Conservation (phyloP, 1,140 invertebrate species). For the Drosophila malerkotliana region DNA sequence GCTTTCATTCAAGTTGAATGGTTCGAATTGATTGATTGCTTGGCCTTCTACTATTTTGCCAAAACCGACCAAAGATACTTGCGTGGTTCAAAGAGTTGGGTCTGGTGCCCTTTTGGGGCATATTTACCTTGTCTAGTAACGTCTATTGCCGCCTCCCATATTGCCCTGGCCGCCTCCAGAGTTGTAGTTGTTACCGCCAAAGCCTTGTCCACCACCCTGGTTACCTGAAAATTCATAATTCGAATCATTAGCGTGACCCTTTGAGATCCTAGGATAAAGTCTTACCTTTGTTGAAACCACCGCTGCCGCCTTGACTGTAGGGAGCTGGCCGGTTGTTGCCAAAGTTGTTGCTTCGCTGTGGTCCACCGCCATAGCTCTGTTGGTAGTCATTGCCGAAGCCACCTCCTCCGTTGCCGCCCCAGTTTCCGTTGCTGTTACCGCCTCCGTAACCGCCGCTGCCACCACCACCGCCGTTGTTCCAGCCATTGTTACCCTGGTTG, state of each 20-base stretch:
- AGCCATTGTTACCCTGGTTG: slow-evolving; percentile 69
- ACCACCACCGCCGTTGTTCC: slow-evolving; percentile 83
- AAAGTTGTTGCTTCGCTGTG: slow-evolving; percentile 87
- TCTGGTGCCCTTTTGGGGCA: background rate
- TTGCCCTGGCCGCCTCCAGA: slow-evolving; percentile 69
- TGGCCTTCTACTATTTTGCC: slow-evolving; percentile 34
- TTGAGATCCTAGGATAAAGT: background rate
- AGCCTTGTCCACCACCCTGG: slow-evolving; percentile 72
- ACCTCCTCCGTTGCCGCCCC: slow-evolving; percentile 84
- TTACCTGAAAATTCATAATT: slow-evolving; percentile 52
- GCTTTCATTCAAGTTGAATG: slow-evolving; percentile 40
- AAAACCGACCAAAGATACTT: slow-evolving; percentile 41
- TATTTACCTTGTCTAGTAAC: slow-evolving; percentile 80
- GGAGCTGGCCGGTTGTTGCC: slow-evolving; percentile 87
- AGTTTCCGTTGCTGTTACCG: slow-evolving; percentile 52
- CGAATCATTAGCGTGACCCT: background rate
- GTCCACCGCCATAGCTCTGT: slow-evolving; percentile 89
- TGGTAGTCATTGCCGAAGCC: slow-evolving; percentile 91
- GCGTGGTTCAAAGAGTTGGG: slow-evolving; percentile 27
- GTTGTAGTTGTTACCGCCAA: slow-evolving; percentile 69
- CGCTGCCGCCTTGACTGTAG: slow-evolving; percentile 83
- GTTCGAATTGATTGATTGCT: slow-evolving; percentile 39
- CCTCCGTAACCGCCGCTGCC: slow-evolving; percentile 45
- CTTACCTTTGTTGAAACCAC: slow-evolving; percentile 75
- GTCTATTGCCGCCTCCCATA: slow-evolving; percentile 80